Base-by-base conservation (phyloP, 35 echinoderm and acorn worm genomes). In the Lytechinus pictus region DNA sequence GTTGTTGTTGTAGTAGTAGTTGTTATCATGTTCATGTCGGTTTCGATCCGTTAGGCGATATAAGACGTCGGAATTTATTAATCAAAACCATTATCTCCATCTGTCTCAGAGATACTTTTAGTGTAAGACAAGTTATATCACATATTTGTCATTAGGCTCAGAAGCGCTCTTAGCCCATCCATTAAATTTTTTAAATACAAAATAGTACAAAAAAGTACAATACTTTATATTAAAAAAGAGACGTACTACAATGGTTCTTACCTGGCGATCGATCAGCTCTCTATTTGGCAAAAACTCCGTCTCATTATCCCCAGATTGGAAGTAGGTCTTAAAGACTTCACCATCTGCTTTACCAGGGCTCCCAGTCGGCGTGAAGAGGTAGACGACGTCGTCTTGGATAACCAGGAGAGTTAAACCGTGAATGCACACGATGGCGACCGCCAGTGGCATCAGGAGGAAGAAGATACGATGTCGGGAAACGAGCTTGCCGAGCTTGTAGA, bases 221-320 rank as follows among this genome's bases (percentile, higher is more conserved):
- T 44, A 44, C 33, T 44, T 44, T 44, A 44, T 44, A 44, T 44
- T 44, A 44, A 44, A 44, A 44, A 44, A 44, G 33, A n/a, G 33
- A 44, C 2, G 2, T 44, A 44, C 33, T 44, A 44, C 33, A 44
- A 44, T 44, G 33, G 33, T 58, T 13, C 88, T 44, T 29, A 90
- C 88, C 88, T 90, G 88, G 8, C 92, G 92, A 57, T 93, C 92
- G 27, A 93, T 93, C 33, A 99, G 72, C 86, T 98, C 96, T 86
- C 98, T 94, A 52, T 98, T 97, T 9, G 98, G 97, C 13, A 98
- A 93, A 54, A 98, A 99, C 9, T 99, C 97, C 6, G 56, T 95
- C 10, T 95, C 98, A 10, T 99, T 96, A 4, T 86, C 95, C 2
- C 97, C 98, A 27, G 51, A 94, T 9, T 53, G 52, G 52, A 96